phyloP scores from a whole-genome alignment of 2,888 invertebrate species.

The Leucoma salicis region DNA sequence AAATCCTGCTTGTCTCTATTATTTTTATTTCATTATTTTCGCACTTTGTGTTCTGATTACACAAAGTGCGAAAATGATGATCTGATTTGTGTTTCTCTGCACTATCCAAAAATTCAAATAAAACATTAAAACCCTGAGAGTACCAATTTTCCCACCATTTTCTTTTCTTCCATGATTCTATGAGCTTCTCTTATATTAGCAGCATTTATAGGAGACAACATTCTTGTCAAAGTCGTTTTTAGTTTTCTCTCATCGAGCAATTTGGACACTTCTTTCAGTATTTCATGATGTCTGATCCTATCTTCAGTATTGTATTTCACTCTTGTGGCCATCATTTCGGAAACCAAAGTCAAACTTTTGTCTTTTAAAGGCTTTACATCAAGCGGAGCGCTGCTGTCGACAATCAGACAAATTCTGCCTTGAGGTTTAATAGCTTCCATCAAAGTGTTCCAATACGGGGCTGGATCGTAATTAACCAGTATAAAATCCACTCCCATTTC shows the following conservation, averaged over 20 bases:
- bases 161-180: slow-evolving; percentile 56
- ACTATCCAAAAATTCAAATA: no score
- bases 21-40: no score
- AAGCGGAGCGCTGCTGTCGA: slow-evolving; percentile 61
- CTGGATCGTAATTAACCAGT: slow-evolving; percentile 67
- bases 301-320: slow-evolving; percentile 66
- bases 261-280: slow-evolving; percentile 52
- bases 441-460: slow-evolving; percentile 66
- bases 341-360: slow-evolving; percentile 64
- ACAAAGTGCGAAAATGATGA: no score
- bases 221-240: slow-evolving; percentile 57
- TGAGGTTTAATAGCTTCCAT: slow-evolving; percentile 64
- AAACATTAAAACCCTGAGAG: slow-evolving; percentile 21
- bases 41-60: no score
- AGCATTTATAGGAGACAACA: slow-evolving; percentile 65
- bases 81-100: no score
- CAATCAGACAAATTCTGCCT: slow-evolving; percentile 66
- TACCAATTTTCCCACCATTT: slow-evolving; percentile 64
- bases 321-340: slow-evolving; percentile 65
- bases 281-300: slow-evolving; percentile 55
- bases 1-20: no score
- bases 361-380: slow-evolving; percentile 59
- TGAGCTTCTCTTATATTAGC: slow-evolving; percentile 64
- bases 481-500: slow-evolving; percentile 63
- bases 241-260: slow-evolving; percentile 57